Evolutionary conservation across 35 echinoderm and acorn worm species (phyloP), one percentile per base, ranked within the genome.

Genomic region (Holothuria glaberrima): DNA sequence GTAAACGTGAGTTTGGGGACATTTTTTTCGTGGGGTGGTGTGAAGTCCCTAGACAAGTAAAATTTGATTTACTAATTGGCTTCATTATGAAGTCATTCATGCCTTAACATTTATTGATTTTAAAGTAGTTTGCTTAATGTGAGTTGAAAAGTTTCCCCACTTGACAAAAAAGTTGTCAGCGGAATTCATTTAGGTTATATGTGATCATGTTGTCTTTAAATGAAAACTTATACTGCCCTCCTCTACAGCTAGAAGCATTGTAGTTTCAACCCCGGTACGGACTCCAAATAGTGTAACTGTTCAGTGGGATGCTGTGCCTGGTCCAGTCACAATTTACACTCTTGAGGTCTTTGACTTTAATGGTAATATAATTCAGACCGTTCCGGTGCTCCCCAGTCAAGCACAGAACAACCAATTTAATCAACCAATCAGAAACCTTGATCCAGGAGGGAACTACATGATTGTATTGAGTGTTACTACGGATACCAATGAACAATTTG

Each of bases 381-480:
- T 84, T 22, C 29, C 80, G 1, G 80, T 84, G 4, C 80, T 84
- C 10, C 80, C 80, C 2, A 13, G 22, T 0, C 54, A 84, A 38
- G 80, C 80, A 20, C 22, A 58, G 25, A 41, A 63, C 17, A 61
- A 84, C 28, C 25, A 36, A 24, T 61, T 84, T 25, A 84, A 20
- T 18, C 54, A 84, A 63, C 80, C 80, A 30, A 84, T 84, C 57
- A 84, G 24, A 9, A 87, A 71, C 66, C 65, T 87, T 21, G 44
- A 27, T 28, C 85, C 85, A 36, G 85, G 85, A 71, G 21, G 70
- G 44, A 71, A 87, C 44, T 87, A 87, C 85, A 87, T 87, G 85
- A 33, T 87, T 17, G 85, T 87, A 9, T 50, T 87, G 20, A 87
- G 85, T 70, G 85, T 71, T 20, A 71, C 67, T 20, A 87, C 85